A percentile compares a stretch with the other conserved stretches of the same genome.
Evolutionary conservation across 2,797 vertebrate genomes (phyloP).

Genomic region (Esox lucius): DNA sequence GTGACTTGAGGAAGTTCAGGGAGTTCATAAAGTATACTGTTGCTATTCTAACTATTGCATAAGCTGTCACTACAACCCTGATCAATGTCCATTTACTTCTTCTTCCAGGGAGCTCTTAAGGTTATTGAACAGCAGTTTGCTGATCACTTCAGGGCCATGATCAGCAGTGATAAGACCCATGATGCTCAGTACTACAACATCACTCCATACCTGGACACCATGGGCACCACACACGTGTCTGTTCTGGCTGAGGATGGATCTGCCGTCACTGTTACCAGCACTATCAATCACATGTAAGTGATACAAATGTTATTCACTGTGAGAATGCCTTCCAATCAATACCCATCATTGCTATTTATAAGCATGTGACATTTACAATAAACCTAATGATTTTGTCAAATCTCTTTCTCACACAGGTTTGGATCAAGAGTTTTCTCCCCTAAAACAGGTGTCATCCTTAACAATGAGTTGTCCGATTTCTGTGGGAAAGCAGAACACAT

Average conservation of each 20-base stretch:
- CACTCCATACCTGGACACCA: slow-evolving; percentile 39
- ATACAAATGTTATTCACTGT: neutral
- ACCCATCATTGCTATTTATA: neutral
- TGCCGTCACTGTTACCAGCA: slow-evolving; percentile 90
- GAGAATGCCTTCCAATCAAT: neutral
- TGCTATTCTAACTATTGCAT: neutral
- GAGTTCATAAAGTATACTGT: neutral
- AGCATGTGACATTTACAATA: neutral
- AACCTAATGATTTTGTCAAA: neutral
- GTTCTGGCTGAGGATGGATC: slow-evolving; percentile 84
- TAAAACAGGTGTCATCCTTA: slow-evolving; percentile 86
- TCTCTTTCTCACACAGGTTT: slow-evolving; percentile 74
- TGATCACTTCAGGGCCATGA: slow-evolving; percentile 61
- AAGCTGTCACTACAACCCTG: neutral
- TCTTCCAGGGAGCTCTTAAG: slow-evolving; percentile 46
- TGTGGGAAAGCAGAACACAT: slow-evolving; percentile 69
- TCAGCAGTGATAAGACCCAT: slow-evolving; percentile 67
- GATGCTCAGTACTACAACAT: slow-evolving; percentile 71
- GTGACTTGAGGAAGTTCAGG: neutral
- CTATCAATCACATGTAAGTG: slow-evolving; percentile 90
- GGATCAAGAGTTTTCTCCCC: slow-evolving; percentile 84
- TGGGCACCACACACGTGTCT: slow-evolving; percentile 87
- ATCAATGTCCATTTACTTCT: slow-evolving; percentile 1
- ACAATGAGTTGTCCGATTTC: slow-evolving; percentile 88
- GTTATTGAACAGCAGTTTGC: slow-evolving; percentile 70